A percentile compares a stretch with the other conserved stretches of the same genome.
phyloP scores from a whole-genome alignment of 2,888 invertebrate genomes.

The Synergus itoensis region DNA sequence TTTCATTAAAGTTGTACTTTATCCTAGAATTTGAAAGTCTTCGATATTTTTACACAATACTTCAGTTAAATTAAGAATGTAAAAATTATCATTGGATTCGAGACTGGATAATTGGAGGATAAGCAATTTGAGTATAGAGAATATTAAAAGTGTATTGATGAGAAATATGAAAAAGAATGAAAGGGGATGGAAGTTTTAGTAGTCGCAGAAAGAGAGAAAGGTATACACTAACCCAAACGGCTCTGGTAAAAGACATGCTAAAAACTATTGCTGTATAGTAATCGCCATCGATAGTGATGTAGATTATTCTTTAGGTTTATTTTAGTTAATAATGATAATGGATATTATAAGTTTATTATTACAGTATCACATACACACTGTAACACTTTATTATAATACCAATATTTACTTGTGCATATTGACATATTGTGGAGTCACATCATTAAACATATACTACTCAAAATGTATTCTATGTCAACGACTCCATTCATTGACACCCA shows the following conservation, averaged over 20 bases:
- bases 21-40: conserved; percentile 1
- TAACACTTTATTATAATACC: conserved; percentile 77
- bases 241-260: conserved; percentile 61
- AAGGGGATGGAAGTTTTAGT: conserved; percentile 17
- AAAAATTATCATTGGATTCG: conserved; percentile 15
- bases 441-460: conserved; percentile 77
- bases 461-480: conserved; percentile 72
- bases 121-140: conserved; percentile 39
- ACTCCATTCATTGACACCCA: conserved; percentile 77
- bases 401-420: conserved; percentile 77
- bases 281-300: conserved; percentile 69
- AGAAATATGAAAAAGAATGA: conserved; percentile 43
- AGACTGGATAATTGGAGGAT: conserved; percentile 8
- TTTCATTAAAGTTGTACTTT: background rate
- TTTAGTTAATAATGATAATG: conserved; percentile 71
- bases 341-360: conserved; percentile 65
- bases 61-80: background rate
- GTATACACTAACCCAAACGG: conserved; percentile 64
- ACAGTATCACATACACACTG: conserved; percentile 76
- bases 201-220: conserved; percentile 43
- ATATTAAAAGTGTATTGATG: conserved; percentile 43
- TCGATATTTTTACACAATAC: conserved; percentile 11
- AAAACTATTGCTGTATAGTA: conserved; percentile 67
- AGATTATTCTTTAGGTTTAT: conserved; percentile 72
- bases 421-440: conserved; percentile 77